Percentiles rank a stretch among this genome's conserved stretches.
phyloP scores from a whole-genome alignment of 2,888 invertebrate species.

The Ischnus inquisitorius region DNA sequence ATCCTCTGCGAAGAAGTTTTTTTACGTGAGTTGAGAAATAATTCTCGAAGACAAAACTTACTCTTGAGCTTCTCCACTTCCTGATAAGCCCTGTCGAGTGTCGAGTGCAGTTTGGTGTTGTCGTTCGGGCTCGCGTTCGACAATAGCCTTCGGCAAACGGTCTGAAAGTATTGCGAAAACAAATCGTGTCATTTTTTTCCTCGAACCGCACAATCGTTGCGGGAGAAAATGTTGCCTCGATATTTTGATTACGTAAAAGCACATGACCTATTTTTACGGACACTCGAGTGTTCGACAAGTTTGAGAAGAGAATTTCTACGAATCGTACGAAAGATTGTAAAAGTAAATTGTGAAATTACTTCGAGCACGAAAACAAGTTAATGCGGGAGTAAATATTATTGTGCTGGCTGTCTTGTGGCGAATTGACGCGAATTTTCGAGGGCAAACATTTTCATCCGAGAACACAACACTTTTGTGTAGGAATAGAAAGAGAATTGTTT shows the following conservation, averaged over 20 bases:
- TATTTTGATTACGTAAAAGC: background rate
- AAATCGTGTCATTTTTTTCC: conserved; percentile 9
- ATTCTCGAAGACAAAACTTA: conserved; percentile 74
- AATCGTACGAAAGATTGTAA: background rate
- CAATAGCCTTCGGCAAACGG: conserved; percentile 81
- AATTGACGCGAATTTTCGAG: background rate
- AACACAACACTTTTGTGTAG: too few relatives aligned
- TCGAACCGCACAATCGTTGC: background rate
- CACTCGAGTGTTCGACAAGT: background rate
- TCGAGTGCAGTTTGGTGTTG: conserved; percentile 81
- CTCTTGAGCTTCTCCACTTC: conserved; percentile 85
- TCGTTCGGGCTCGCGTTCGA: conserved; percentile 78
- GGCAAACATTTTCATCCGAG: background rate
- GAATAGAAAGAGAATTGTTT: too few relatives aligned
- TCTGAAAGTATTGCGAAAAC: conserved; percentile 75
- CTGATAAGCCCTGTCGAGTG: conserved; percentile 84
- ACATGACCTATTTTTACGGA: background rate
- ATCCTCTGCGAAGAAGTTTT: background rate
- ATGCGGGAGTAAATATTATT: background rate
- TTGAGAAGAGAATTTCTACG: background rate
- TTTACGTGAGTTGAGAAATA: background rate
- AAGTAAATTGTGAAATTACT: conserved; percentile 1
- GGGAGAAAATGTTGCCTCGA: background rate
- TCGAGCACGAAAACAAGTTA: background rate
- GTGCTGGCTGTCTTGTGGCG: background rate